These are phyloP conservation scores for Callocephalon fimbriatum DNA, from an alignment of 2,113 vertebrate species.

Conservation along the genomic window DNA sequence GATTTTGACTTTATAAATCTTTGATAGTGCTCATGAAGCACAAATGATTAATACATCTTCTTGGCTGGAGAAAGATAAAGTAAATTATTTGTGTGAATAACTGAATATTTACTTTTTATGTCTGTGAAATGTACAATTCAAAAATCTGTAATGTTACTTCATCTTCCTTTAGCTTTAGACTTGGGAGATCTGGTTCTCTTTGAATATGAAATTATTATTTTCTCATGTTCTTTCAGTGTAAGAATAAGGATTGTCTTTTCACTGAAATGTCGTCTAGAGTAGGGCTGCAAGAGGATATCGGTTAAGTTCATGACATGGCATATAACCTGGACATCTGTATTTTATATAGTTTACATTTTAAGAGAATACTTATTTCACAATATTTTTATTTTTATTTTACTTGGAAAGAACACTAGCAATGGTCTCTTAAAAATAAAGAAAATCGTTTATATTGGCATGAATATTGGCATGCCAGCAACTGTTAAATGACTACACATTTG, in stretches of 20 bases:
- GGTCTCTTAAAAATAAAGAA: neutral
- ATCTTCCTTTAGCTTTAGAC: neutral
- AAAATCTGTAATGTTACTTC: neutral
- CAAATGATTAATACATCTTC: neutral
- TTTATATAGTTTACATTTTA: neutral
- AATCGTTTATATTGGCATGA: neutral
- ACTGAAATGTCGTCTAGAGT: neutral
- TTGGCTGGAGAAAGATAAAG: neutral
- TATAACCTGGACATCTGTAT: neutral
- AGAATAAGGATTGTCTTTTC: neutral
- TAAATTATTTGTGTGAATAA: neutral
- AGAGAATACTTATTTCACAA: neutral
- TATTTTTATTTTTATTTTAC: neutral
- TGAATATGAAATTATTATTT: neutral
- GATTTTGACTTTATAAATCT: neutral
- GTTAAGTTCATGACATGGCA: neutral
- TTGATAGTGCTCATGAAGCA: neutral
- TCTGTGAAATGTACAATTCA: neutral
- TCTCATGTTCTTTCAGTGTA: neutral
- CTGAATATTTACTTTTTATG: neutral
- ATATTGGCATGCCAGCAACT: neutral
- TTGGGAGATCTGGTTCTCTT: neutral
- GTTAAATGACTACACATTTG: neutral
- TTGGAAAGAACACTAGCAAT: neutral
- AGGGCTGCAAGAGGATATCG: neutral